phyloP scores from a whole-genome alignment of 2,888 invertebrate genomes.

The Uloborus plumipes region DNA sequence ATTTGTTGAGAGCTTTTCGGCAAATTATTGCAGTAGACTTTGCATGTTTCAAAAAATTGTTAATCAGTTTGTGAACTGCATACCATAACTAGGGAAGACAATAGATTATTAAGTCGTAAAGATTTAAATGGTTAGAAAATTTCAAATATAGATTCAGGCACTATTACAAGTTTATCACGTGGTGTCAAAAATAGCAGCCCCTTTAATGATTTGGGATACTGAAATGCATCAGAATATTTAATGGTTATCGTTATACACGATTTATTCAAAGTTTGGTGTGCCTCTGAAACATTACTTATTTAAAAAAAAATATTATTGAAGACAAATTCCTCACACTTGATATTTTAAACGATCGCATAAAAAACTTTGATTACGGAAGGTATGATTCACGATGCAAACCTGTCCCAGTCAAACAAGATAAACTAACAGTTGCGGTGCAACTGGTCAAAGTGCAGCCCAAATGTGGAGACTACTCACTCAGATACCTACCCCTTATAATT shows the following conservation, averaged over 20 bases:
- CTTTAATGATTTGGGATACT: conserved; percentile 17
- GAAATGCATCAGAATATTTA: background rate
- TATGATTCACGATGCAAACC: too few species aligned
- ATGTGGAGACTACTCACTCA: conserved; percentile 9
- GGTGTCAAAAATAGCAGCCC: background rate
- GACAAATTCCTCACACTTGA: background rate
- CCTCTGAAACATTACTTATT: conserved; percentile 1
- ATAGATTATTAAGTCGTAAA: background rate
- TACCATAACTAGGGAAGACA: too few species aligned
- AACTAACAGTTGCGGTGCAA: background rate
- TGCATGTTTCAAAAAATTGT: background rate
- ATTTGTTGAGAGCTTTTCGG: background rate
- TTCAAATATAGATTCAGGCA: background rate
- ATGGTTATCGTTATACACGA: background rate
- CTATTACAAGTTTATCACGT: background rate
- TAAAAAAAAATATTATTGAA: background rate
- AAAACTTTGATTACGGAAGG: background rate
- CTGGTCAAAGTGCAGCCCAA: conserved; percentile 11
- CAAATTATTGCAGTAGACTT: conserved; percentile 1
- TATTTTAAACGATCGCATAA: conserved; percentile 3
- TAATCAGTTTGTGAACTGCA: too few species aligned
- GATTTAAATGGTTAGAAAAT: background rate
- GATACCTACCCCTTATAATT: conserved; percentile 16
- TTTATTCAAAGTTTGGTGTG: conserved; percentile 4
- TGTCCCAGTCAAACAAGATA: too few species aligned